Base-by-base conservation (phyloP, 92 coral and sea anemone genomes). In the Virgularia gustaviana region DNA sequence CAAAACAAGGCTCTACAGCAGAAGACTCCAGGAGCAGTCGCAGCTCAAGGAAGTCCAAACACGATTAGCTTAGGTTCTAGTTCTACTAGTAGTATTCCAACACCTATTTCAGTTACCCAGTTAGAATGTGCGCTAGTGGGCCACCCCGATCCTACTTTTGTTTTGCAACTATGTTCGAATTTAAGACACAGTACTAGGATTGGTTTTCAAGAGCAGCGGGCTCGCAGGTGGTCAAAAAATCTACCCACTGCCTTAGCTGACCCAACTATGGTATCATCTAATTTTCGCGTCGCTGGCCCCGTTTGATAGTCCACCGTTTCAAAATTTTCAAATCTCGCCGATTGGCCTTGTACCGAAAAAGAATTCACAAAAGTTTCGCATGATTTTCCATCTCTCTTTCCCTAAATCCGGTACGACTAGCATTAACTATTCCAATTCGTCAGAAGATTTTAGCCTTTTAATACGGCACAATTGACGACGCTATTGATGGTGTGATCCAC, bases 391-490 rank as follows among this genome's bases (percentile, higher is more conserved):
- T 36, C 36, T 78, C 12, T 79, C 80, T 12, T 72, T 19, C 63
- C 84, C 84, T 27, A 63, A 82, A 49, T 71, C 86, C 0, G 88
- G 88, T 0, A 56, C 30, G 12, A 75, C 71, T 32, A 78, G 90
- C 68, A 83, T 86, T 24, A 83, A 78, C 49, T 24, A 24, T 57
- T 49, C 82, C 15, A 86, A 82, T 29, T 37, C 82, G 43, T 73
- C 82, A 44, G 87, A 86, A 1, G 85, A 78, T 71, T 83, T 59
- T 60, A 78, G 85, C 61, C 83, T 83, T n/a, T 32, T 70, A 86
- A 52, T 85, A 81, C 41, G 62, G 77, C 13, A 77, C 83, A 19
- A 78, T 82, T 36, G 90, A 77, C 38, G 77, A 72, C 19, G 90
- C 87, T 12, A 82, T 76, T 37, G 60, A n/a, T 25, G 80, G 79